Base-by-base conservation (phyloP, 2,113 vertebrate genomes). In the Okapia johnstoni region DNA sequence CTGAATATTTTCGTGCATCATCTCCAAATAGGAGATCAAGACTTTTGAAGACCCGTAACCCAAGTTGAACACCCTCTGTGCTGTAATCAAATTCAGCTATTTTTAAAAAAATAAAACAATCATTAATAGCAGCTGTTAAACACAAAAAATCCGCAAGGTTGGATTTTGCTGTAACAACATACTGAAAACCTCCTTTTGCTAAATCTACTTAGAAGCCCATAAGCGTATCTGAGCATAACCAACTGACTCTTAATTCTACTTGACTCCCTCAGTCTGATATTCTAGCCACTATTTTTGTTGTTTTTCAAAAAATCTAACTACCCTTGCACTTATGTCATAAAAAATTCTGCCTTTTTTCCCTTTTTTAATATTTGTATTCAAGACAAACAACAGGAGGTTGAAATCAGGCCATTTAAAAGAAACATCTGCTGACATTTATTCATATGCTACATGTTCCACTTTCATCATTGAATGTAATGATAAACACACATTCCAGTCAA, bases 351-450 rank as follows among this genome's bases (percentile, higher is more conserved):
- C 98, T 98, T 99, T 98, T 99, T 98, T 99, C 98, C 98, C 98
- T 99, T 98, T 99, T 99, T 99, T 99, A 99, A 99, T 99, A 99
- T 99, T 99, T 99, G 99, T 99, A 99, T 99, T 99, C 99, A 99
- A 99, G 99, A 99, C 99, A 99, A 99, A 99, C 99, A 99, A 99
- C 99, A 99, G 99, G 99, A 99, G 99, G 99, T 99, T 99, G 99
- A 99, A 99, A 99, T 99, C 99, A 98, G 99, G 99, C 99, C 99
- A 99, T 99, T 99, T 99, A 99, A 99, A 99, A 99, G 99, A 99
- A 99, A 99, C 99, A 99, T 99, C 99, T 99, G 99, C 99, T 99
- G 99, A 99, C 99, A 99, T 99, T 99, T 99, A 99, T 99, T 99
- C 99, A 99, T 99, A 99, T 99, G 99, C 99, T 99, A 98, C 99